phyloP scores from a whole-genome alignment of 2,797 vertebrate genomes.

The Carapus acus region DNA sequence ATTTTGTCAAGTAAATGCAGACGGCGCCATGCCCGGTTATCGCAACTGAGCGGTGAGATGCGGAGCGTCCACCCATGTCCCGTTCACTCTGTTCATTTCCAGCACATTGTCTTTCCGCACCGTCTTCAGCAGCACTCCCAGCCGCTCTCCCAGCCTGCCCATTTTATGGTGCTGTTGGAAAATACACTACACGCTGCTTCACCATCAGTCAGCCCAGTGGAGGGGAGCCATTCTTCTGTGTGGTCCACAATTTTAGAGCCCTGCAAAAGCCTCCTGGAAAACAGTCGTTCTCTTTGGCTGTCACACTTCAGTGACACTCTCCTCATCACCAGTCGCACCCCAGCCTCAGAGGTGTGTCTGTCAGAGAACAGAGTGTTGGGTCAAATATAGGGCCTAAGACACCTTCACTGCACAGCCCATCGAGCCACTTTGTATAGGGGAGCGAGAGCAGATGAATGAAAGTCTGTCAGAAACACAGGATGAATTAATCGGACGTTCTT shows the following conservation, averaged over 20 bases:
- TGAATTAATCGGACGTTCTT: no score
- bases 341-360: constrained; percentile 28
- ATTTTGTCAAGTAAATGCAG: no score
- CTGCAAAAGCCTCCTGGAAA: constrained; percentile 58
- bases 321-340: constrained; percentile 56
- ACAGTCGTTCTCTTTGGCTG: constrained; percentile 85
- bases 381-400: constrained; percentile 31
- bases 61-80: constrained; percentile 30
- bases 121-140: constrained; percentile 56
- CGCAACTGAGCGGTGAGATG: constrained; percentile 40
- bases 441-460: neutral
- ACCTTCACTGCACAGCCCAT: constrained; percentile 31
- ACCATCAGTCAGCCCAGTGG: constrained; percentile 62
- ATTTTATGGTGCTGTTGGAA: constrained; percentile 69
- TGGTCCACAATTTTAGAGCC: constrained; percentile 73
- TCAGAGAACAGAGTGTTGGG: constrained; percentile 13
- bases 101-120: constrained; percentile 62
- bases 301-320: constrained; percentile 76
- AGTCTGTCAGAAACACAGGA: constrained; percentile 5
- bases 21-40: constrained; percentile 28
- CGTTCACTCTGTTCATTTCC: constrained; percentile 63
- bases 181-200: constrained; percentile 67
- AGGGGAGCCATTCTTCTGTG: constrained; percentile 77
- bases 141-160: constrained; percentile 55
- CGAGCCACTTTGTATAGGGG: constrained; percentile 3